Evolutionary conservation across 1,140 invertebrate species (phyloP), one percentile per base, ranked within the genome.

Genomic region (Trichomalopsis sarcophagae): DNA sequence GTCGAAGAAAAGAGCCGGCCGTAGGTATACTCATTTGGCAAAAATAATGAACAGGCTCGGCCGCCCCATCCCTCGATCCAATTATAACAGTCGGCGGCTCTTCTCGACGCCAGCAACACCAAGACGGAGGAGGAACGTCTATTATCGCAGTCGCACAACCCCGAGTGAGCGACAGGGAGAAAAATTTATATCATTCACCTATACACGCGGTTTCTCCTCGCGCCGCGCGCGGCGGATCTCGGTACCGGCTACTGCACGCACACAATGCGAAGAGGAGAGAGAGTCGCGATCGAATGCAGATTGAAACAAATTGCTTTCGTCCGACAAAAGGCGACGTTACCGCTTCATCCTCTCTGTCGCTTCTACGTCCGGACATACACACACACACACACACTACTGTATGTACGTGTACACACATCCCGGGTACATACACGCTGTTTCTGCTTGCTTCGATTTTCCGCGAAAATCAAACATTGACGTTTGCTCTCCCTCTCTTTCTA

Each of bases 281-380:
- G 27, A 14, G 4, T 11, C 10, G n/a, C 47, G 44, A 76, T 76
- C 50, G 36, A 78, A 78, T 62, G 76, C 10, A 84, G 44, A 84
- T 84, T 55, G 62, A 84, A 79, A 79, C 47, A 84, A 73, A 84
- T 84, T 73, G 68, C 27, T 55, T 80, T 55, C 68, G 68, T 23
- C 40, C 36, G 76, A 84, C 75, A 74, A 84, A 79, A 62, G 74
- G n/a, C 66, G 17, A 78, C 17, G 55, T 21, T 23, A 3, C 47
- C 14, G 23, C 55, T 30, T 62, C 11, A 23, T 47, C n/a, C 47
- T 78, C 76, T 36, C 6, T 78, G 21, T 78, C 40, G 36, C 17
- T 75, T 75, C 73, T 0, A 73, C 69, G 69, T 73, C 21, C 69
- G 27, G 27, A 36, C 27, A 36, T 17, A 30, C 23, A 23, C 27